Base-by-base conservation (phyloP, 2,797 vertebrate species). In the Gobio occitaniae region DNA sequence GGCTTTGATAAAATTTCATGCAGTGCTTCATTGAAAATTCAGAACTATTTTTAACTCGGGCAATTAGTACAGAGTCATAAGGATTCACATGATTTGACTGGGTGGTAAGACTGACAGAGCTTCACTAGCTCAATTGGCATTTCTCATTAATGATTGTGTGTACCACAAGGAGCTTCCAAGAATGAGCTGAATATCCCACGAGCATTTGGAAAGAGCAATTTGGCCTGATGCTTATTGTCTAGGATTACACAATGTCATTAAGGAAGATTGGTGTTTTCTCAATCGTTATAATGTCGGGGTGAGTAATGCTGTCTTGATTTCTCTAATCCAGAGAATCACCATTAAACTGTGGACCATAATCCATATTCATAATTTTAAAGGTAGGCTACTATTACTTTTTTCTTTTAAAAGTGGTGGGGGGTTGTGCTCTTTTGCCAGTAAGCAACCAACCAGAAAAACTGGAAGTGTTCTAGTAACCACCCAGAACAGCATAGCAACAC, bases 1-100 rank as follows among this genome's bases (percentile, higher is more conserved):
- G 47, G 65, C 82, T 87, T 88, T 88, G 76, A 83, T 54, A 61
- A 44, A 65, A 83, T 87, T 81, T 85, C 90, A 90, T 17, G 74
- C 66, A 19, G 85, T 47, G 47, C 91, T 82, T 86, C 71, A 59
- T 68, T 80, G 47, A 69, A 25, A 84, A 87, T 80, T 80, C 69
- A 69, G 66, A 72, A 21, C 78, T 87, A 74, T 86, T 83, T 86
- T 87, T 83, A 88, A 69, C 47, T 44, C 17, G 7, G 84, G 17
- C 77, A 80, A 82, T 81, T 56, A 83, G 36, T 7, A 69, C 74
- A 36, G 78, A 38, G 66, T 86, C 48, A 68, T 68, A 65, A 78
- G 63, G 78, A 80, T 79, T 69, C 54, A 50, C 41, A 25, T 69
- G 63, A 69, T 70, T 68, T 71, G 66, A 84, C 44, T 80, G 59